These are phyloP conservation scores for Sycophaga agraensis DNA, from an alignment of 1,140 invertebrate genomes.

Conservation along the genomic window DNA sequence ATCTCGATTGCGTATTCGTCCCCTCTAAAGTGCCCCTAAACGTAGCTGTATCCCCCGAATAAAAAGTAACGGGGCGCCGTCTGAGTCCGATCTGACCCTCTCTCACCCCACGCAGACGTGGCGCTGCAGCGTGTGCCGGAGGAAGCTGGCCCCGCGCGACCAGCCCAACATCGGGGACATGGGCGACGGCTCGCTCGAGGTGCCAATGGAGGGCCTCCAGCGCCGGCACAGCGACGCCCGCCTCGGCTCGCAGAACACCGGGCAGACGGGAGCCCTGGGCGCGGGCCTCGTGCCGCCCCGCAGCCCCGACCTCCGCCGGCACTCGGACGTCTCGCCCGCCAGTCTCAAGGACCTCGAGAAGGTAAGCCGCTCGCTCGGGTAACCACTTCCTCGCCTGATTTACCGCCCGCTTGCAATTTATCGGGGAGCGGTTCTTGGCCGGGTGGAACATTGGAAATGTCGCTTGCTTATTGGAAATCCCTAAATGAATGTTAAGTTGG, in stretches of 20 bases:
- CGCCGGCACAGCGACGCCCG: slow-evolving; percentile 78
- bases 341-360: slow-evolving; percentile 82
- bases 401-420: too few relatives aligned
- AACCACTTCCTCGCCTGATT: too few relatives aligned
- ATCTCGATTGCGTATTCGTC: too few relatives aligned
- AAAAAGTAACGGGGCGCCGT: too few relatives aligned
- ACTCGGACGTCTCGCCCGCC: slow-evolving; percentile 81
- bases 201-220: slow-evolving; percentile 74
- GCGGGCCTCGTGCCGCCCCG: slow-evolving; percentile 71
- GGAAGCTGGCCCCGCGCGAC: slow-evolving; percentile 74
- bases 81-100: too few relatives aligned
- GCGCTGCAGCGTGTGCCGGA: slow-evolving; percentile 78
- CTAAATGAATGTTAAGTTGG: too few relatives aligned
- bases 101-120: too few relatives aligned
- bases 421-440: too few relatives aligned
- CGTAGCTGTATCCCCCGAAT: too few relatives aligned
- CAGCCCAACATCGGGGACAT: slow-evolving; percentile 70
- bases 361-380: slow-evolving; percentile 57
- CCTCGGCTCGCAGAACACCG: slow-evolving; percentile 60
- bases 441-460: too few relatives aligned
- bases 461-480: too few relatives aligned
- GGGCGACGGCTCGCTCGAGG: slow-evolving; percentile 76
- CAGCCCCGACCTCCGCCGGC: slow-evolving; percentile 74
- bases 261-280: slow-evolving; percentile 51
- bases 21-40: too few relatives aligned